Conservation (phyloP, 1,140 invertebrate genomes). For the Drosophila mauritiana region DNA sequence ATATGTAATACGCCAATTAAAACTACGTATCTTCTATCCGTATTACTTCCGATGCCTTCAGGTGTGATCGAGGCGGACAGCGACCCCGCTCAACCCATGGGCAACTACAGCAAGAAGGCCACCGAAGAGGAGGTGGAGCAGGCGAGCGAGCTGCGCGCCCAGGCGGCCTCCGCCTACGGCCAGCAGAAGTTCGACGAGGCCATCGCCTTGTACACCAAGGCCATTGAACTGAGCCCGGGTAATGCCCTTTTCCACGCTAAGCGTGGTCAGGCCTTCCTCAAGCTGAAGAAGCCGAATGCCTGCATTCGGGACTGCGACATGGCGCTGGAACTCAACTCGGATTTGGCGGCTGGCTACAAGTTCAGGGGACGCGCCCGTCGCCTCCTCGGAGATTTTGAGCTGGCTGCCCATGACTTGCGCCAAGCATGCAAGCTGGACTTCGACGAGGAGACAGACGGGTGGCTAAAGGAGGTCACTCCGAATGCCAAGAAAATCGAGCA, state of each 20-base stretch:
- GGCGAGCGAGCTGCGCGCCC: slow-evolving; percentile 90
- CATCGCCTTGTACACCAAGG: slow-evolving; percentile 92
- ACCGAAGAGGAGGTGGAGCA: slow-evolving; percentile 93
- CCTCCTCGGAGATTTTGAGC: slow-evolving; percentile 94
- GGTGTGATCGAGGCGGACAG: slow-evolving; percentile 89
- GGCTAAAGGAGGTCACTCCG: slow-evolving; percentile 95
- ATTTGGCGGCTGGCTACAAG: slow-evolving; percentile 95
- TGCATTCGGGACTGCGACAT: slow-evolving; percentile 95
- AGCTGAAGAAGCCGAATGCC: slow-evolving; percentile 93
- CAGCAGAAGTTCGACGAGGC: slow-evolving; percentile 92
- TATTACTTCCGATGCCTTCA: slow-evolving; percentile 32
- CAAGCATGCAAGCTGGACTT: slow-evolving; percentile 96
- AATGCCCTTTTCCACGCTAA: slow-evolving; percentile 95
- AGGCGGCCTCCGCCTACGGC: slow-evolving; percentile 90
- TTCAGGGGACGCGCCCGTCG: slow-evolving; percentile 95
- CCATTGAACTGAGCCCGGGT: slow-evolving; percentile 93
- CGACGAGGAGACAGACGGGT: slow-evolving; percentile 92
- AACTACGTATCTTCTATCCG: too few species aligned
- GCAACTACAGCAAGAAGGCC: slow-evolving; percentile 88
- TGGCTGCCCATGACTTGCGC: slow-evolving; percentile 93
- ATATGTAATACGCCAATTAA: too few species aligned
- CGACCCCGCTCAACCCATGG: slow-evolving; percentile 90
- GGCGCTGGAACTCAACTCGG: slow-evolving; percentile 94
- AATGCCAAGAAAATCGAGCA: slow-evolving; percentile 96
- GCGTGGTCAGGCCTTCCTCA: slow-evolving; percentile 93